phyloP scores from a whole-genome alignment of 2,797 vertebrate species.

The Sibirionetta formosa region DNA sequence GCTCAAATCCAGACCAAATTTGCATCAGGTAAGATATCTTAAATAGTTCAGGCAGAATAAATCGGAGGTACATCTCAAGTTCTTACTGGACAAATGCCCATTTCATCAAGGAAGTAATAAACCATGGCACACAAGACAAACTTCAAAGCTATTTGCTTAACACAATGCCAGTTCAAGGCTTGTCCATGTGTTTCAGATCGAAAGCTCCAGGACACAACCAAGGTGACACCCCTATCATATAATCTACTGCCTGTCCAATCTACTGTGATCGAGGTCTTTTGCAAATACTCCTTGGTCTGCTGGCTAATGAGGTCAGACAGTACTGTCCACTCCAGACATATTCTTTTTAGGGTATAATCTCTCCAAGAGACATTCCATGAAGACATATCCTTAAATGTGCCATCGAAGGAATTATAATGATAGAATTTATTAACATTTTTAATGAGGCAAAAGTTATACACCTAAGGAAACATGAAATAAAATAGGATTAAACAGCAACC shows the following conservation, averaged over 20 bases:
- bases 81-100: conserved; percentile 64
- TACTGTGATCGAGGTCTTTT: conserved; percentile 63
- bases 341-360: conserved; percentile 70
- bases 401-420: conserved; percentile 66
- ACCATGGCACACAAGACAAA: conserved; percentile 63
- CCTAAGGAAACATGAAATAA: conserved; percentile 36
- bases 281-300: conserved; percentile 52
- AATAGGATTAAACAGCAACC: conserved; percentile 23
- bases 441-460: conserved; percentile 23
- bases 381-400: conserved; percentile 64
- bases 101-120: conserved; percentile 62
- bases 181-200: conserved; percentile 64
- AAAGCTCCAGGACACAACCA: conserved; percentile 67
- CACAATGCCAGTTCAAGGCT: conserved; percentile 64
- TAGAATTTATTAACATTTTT: conserved; percentile 69
- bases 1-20: neutral
- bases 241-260: conserved; percentile 71
- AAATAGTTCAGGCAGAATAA: conserved; percentile 40
- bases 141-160: conserved; percentile 66
- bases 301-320: conserved; percentile 76
- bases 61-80: conserved; percentile 19
- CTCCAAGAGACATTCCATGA: conserved; percentile 65
- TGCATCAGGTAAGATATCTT: neutral
- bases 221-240: conserved; percentile 56
- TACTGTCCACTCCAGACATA: conserved; percentile 74